Evolutionary conservation across 2,888 invertebrate species (phyloP).

Genomic region (Rotaria macrura): DNA sequence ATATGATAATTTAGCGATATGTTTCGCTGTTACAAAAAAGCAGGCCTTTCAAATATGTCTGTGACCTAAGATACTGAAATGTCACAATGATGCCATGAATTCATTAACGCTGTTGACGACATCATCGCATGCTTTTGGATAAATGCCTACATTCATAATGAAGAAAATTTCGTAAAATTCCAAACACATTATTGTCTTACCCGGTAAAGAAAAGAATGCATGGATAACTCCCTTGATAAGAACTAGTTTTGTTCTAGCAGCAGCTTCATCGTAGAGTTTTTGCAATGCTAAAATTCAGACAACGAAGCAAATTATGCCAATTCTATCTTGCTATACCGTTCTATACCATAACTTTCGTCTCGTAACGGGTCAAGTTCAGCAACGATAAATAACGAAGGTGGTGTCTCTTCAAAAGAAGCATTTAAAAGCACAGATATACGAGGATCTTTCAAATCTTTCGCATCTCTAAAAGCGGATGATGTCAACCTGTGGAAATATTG

Average conservation of each 20-base stretch:
- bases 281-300: neutral
- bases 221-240: neutral
- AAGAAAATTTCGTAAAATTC: neutral
- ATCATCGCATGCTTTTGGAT: neutral
- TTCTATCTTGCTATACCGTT: neutral
- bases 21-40: no score
- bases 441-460: neutral
- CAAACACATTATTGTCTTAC: neutral
- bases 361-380: conserved; percentile 42
- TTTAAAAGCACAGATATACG: conserved; percentile 37
- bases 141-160: neutral
- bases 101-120: neutral
- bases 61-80: no score
- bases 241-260: neutral
- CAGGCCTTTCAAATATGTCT: no score
- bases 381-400: conserved; percentile 41
- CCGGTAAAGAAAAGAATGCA: neutral
- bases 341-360: conserved; percentile 42
- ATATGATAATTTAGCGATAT: no score
- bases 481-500: neutral
- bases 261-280: neutral
- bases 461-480: neutral
- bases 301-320: neutral
- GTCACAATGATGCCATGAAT: neutral
- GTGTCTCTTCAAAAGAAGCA: conserved; percentile 39